These are phyloP conservation scores for Colaptes auratus DNA, from an alignment of 2,113 vertebrate genomes.

Conservation along the genomic window DNA sequence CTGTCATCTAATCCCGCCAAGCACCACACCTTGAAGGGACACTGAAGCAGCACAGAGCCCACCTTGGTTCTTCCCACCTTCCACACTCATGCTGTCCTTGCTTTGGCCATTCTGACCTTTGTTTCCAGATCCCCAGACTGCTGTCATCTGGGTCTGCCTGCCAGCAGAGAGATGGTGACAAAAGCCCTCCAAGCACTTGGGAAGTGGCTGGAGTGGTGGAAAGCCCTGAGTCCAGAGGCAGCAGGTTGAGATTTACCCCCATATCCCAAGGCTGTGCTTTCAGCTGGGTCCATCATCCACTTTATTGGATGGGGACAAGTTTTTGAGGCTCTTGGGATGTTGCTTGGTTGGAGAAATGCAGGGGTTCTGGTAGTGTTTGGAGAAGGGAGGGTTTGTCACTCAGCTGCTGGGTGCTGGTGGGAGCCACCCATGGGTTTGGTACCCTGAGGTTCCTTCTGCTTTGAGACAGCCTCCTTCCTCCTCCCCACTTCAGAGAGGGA, in stretches of 20 bases:
- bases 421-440: not conserved
- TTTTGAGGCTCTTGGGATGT: not conserved
- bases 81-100: not conserved
- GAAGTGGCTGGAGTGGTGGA: not conserved
- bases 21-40: not conserved
- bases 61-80: not conserved
- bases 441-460: not conserved
- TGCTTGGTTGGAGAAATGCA: not conserved
- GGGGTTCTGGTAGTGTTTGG: not conserved
- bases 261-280: not conserved
- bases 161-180: not conserved
- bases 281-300: not conserved
- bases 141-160: not conserved
- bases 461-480: not conserved
- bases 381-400: not conserved
- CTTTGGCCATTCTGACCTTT: not conserved
- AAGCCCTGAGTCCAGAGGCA: not conserved
- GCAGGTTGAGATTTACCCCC: not conserved
- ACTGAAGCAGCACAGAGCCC: not conserved
- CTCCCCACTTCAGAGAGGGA: not conserved
- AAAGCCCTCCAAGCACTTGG: not conserved
- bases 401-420: not conserved
- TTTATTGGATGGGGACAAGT: not conserved
- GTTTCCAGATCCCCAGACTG: not conserved
- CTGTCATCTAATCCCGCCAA: not conserved